A percentile compares a stretch with the other conserved stretches of the same genome.
phyloP scores from a whole-genome alignment of 2,113 vertebrate species.

The Sebastes fasciatus region DNA sequence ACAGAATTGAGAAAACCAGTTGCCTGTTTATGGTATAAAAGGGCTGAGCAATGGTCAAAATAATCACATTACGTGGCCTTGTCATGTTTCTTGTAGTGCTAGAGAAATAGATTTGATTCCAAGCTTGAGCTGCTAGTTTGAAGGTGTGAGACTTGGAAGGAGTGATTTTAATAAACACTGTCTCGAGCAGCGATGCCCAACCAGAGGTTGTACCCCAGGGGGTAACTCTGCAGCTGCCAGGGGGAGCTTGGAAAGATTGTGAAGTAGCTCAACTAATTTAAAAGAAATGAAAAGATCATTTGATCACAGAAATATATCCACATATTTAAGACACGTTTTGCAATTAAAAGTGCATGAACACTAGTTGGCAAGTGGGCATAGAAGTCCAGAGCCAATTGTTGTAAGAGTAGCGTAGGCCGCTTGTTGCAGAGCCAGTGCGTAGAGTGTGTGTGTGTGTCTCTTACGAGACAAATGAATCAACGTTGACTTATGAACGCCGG shows the following conservation, averaged over 20 bases:
- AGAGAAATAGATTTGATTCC: background rate
- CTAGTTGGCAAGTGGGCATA: background rate
- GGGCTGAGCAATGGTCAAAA: background rate
- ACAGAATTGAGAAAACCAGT: background rate
- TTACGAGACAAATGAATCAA: too few species aligned
- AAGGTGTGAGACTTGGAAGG: background rate
- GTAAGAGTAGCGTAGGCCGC: too few species aligned
- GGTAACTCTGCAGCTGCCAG: background rate
- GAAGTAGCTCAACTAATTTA: background rate
- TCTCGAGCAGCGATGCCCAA: background rate
- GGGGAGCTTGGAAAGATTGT: background rate
- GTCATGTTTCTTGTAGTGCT: constrained; percentile 6
- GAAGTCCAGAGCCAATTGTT: background rate
- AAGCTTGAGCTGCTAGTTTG: background rate
- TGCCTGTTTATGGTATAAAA: background rate
- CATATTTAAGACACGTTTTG: too few species aligned
- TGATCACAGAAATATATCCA: too few species aligned
- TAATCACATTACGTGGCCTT: background rate
- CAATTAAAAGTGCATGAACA: background rate
- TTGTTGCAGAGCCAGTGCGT: too few species aligned
- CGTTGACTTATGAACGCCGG: too few species aligned
- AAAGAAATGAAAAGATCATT: too few species aligned
- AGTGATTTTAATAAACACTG: background rate
- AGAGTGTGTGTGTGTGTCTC: too few species aligned
- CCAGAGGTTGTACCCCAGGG: background rate